A percentile compares a stretch with the other conserved stretches of the same genome.
phyloP scores from a whole-genome alignment of 1,140 invertebrate species.

The Aporrectodea caliginosa region DNA sequence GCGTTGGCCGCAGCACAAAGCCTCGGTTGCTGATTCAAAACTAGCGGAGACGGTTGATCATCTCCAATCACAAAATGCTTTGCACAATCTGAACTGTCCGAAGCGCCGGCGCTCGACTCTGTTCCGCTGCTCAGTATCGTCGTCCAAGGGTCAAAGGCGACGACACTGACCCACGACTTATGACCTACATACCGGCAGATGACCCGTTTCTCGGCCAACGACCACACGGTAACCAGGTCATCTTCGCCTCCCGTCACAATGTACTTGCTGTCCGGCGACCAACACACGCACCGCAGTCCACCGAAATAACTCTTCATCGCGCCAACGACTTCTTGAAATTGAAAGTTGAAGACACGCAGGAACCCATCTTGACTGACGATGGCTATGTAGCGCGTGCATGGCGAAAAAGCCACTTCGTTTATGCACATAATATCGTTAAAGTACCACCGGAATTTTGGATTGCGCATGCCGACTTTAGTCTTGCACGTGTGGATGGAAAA shows the following conservation, averaged over 20 bases:
- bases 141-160: slow-evolving; percentile 13
- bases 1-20: not conserved
- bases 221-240: slow-evolving; percentile 96
- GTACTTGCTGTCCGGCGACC: slow-evolving; percentile 80
- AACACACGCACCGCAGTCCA: slow-evolving; percentile 86
- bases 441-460: slow-evolving; percentile 75
- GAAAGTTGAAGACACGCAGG: slow-evolving; percentile 91
- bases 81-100: not conserved
- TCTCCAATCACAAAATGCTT: not conserved
- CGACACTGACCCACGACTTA: slow-evolving; percentile 82
- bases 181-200: slow-evolving; percentile 88
- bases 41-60: too few species aligned
- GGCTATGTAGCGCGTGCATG: slow-evolving; percentile 59
- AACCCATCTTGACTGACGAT: slow-evolving; percentile 85
- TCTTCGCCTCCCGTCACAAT: slow-evolving; percentile 97
- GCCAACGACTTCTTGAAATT: slow-evolving; percentile 85
- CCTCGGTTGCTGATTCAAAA: too few species aligned
- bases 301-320: slow-evolving; percentile 91
- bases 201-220: slow-evolving; percentile 82
- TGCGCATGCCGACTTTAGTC: slow-evolving; percentile 82
- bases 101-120: not conserved
- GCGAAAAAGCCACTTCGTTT: slow-evolving; percentile 13
- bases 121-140: not conserved
- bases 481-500: slow-evolving; percentile 92
- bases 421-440: slow-evolving; percentile 63